Evolutionary conservation across 2,888 invertebrate genomes (phyloP).

Genomic region (Macaria notata): DNA sequence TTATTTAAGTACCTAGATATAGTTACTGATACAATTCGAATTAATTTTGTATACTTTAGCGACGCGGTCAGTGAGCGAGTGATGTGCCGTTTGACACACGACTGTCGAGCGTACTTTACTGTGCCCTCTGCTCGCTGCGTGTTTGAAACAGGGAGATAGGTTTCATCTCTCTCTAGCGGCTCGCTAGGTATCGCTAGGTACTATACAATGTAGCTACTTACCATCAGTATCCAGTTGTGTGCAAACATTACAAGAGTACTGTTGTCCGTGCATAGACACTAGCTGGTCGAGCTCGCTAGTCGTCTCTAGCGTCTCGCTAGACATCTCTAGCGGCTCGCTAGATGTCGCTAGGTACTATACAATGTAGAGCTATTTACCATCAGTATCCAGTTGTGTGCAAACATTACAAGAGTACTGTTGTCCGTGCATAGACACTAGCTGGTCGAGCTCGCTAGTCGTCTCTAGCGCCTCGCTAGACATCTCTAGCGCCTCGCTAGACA

Average conservation of each 20-base stretch:
- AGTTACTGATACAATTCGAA: no score
- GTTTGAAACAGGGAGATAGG: no score
- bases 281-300: constrained; percentile 20
- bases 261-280: constrained; percentile 40
- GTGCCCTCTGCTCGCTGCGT: no score
- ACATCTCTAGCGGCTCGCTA: no score
- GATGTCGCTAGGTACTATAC: no score
- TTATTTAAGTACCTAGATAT: no score
- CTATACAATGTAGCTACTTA: neutral
- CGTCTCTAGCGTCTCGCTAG: neutral
- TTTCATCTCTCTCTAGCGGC: no score
- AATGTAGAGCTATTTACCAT: neutral
- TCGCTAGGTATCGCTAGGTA: no score
- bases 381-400: constrained; percentile 35
- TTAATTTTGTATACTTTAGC: no score
- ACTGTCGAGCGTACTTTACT: no score
- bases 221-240: constrained; percentile 1
- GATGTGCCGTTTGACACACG: no score
- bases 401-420: constrained; percentile 54
- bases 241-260: constrained; percentile 59
- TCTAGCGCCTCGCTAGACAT: neutral
- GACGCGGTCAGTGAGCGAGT: no score
- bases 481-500: neutral
- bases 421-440: constrained; percentile 42
- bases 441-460: neutral